These are phyloP conservation scores for Threskiornis aethiopicus DNA, from an alignment of 2,797 vertebrate genomes.

Conservation along the genomic window DNA sequence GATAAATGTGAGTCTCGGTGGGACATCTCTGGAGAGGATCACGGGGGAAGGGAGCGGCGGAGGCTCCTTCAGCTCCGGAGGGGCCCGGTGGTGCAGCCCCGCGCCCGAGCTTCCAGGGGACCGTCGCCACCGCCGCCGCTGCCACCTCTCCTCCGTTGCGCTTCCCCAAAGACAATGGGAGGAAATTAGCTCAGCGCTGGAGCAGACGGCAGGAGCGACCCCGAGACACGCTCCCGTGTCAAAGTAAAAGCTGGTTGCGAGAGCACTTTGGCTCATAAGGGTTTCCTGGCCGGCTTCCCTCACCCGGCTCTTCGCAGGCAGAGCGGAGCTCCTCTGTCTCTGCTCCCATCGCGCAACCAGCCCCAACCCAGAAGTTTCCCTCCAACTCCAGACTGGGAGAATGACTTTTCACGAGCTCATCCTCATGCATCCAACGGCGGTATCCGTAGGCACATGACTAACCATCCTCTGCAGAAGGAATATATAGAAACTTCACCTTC, in stretches of 20 bases:
- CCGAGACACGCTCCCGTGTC: neutral
- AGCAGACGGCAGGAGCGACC: neutral
- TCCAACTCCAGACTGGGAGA: neutral
- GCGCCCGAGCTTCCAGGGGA: neutral
- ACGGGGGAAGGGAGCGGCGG: fast-evolving
- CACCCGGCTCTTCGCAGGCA: neutral
- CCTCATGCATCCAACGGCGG: fast-evolving
- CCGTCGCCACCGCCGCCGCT: fast-evolving
- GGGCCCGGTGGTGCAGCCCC: fast-evolving
- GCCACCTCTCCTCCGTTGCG: neutral
- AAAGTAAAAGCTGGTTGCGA: neutral
- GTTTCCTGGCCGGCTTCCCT: neutral
- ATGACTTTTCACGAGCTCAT: neutral
- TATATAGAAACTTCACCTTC: neutral
- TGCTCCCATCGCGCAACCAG: neutral
- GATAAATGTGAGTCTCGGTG: neutral
- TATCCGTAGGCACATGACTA: neutral
- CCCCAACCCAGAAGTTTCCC: neutral
- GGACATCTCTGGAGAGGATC: neutral
- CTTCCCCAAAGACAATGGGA: slow-evolving; percentile 13
- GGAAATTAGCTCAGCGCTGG: neutral
- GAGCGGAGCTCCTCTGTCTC: fast-evolving
- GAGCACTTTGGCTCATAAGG: fast-evolving
- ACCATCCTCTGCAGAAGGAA: neutral
- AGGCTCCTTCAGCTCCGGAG: neutral